phyloP scores from a whole-genome alignment of 2,888 invertebrate species.

The Callimorpha dominula region DNA sequence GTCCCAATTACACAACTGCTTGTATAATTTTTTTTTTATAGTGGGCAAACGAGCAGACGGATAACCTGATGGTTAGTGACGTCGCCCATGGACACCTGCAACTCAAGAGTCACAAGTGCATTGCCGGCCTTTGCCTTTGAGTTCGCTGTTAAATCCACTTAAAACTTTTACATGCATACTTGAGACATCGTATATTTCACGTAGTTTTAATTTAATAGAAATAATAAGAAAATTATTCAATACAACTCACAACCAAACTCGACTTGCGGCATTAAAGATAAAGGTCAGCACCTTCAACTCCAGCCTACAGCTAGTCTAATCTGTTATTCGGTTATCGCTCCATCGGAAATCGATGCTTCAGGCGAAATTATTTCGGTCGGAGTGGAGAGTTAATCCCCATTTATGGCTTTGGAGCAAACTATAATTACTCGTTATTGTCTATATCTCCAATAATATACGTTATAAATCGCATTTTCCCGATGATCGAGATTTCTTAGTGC shows the following conservation, averaged over 20 bases:
- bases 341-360: constrained; percentile 6
- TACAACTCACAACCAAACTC: not conserved
- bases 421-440: constrained; percentile 35
- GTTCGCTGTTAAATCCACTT: too few relatives aligned
- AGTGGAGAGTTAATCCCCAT: constrained; percentile 1
- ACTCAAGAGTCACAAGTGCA: too few relatives aligned
- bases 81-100: too few relatives aligned
- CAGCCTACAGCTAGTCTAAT: constrained; percentile 10
- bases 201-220: not conserved
- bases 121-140: too few relatives aligned
- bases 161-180: too few relatives aligned
- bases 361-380: constrained; percentile 19
- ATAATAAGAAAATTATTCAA: not conserved
- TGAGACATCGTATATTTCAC: not conserved
- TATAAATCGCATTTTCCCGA: constrained; percentile 47
- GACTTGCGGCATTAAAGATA: not conserved
- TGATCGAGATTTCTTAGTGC: constrained; percentile 45
- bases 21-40: too few relatives aligned
- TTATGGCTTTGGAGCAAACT: constrained; percentile 8
- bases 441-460: constrained; percentile 30
- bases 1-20: too few relatives aligned
- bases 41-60: too few relatives aligned
- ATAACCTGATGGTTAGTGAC: too few relatives aligned
- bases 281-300: constrained; percentile 5
- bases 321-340: constrained; percentile 6